phyloP scores from a whole-genome alignment of 2,888 invertebrate species.

The Microctonus aethiopoides region DNA sequence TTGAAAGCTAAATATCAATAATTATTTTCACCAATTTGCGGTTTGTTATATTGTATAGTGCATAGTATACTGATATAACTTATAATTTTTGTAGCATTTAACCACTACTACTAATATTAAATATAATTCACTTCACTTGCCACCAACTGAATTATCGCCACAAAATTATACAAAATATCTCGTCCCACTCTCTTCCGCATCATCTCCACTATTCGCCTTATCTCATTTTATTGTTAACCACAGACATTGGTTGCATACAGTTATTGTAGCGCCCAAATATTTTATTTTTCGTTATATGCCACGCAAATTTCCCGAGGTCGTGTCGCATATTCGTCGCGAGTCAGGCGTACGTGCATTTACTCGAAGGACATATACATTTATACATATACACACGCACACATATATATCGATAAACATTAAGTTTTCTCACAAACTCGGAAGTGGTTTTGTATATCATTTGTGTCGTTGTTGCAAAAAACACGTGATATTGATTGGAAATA shows the following conservation, averaged over 20 bases:
- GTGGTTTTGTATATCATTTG: background rate
- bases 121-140: slow-evolving; percentile 34
- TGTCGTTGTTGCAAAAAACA: background rate
- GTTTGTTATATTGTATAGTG: slow-evolving; percentile 34
- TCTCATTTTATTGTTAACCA: slow-evolving; percentile 8
- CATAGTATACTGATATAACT: slow-evolving; percentile 33
- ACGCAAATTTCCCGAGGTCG: slow-evolving; percentile 17
- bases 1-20: background rate
- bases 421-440: background rate
- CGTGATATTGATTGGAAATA: background rate
- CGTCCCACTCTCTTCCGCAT: background rate
- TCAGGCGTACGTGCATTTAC: slow-evolving; percentile 15
- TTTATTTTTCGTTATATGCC: slow-evolving; percentile 6
- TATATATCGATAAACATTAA: background rate
- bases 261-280: slow-evolving; percentile 10
- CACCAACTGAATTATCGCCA: background rate
- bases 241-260: slow-evolving; percentile 9
- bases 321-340: slow-evolving; percentile 12
- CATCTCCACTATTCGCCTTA: background rate
- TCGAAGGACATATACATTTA: no score
- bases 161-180: background rate
- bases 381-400: slow-evolving; percentile 4
- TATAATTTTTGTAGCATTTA: slow-evolving; percentile 36
- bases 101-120: slow-evolving; percentile 38
- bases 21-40: slow-evolving; percentile 32